Base-by-base conservation (phyloP, 2,113 vertebrate species). In the Romanogobio albipinnatus region DNA sequence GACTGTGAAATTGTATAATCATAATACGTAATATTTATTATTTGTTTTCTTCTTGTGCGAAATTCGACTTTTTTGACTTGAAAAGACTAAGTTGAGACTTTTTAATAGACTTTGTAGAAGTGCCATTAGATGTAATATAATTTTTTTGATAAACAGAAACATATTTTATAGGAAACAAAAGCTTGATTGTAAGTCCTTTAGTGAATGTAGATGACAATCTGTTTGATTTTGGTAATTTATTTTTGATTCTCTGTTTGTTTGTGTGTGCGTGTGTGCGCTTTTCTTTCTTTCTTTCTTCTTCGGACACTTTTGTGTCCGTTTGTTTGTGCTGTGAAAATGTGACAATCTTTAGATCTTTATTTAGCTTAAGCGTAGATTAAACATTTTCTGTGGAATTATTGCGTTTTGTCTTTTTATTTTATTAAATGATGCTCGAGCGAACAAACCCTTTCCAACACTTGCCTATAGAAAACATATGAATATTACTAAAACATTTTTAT, bases 121-220 rank as follows among this genome's bases (percentile, higher is more conserved):
- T 95, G 94, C 93, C 94, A 95, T 94, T 95, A 95, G 94, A 94
- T 93, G 94, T 95, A 95, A 95, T 95, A 95, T 95, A 95, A 92
- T 93, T 95, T 94, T 94, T 95, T 92, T 93, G 92, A 94, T 93
- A 92, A 89, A 81, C 59, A 94, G 93, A 93, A 68, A 89, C 94
- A 92, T 94, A 95, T 95, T 95, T 95, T 95, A 91, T 95, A 95
- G 93, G 90, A 93, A 94, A 93, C 89, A 90, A 91, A 88, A 89
- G 92, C 92, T 93, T 94, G 91, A 89, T 90, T 94, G 92, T 93
- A 93, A 94, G 93, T 92, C 90, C 87, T 92, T 87, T 93, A 94
- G 93, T 94, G 92, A 92, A 91, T 80, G 86, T 95, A 94, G 94
- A 87, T 89, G 95, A 95, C 95, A 95, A 95, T 95, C 95, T 93